These are phyloP conservation scores for Potamilus streckersoni DNA, from an alignment of 1,140 invertebrate species.

Conservation along the genomic window DNA sequence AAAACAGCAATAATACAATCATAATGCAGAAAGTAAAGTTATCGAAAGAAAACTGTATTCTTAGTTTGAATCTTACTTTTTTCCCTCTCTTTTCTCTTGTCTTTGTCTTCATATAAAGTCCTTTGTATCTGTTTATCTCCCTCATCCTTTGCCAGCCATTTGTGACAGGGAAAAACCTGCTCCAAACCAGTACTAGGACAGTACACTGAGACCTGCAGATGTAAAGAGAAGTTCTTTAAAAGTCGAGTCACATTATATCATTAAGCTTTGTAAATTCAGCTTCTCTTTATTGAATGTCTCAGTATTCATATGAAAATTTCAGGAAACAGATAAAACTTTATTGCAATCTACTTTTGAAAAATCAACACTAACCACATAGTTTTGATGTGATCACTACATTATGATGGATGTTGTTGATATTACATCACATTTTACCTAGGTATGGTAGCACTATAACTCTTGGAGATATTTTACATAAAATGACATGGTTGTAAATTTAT, in stretches of 20 bases:
- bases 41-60: too few species aligned
- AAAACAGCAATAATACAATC: too few species aligned
- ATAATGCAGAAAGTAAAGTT: too few species aligned
- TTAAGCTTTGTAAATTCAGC: neutral
- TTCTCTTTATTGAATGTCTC: neutral
- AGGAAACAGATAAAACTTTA: neutral
- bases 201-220: conserved; percentile 51
- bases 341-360: neutral
- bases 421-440: too few species aligned
- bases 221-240: too few species aligned
- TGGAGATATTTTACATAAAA: too few species aligned
- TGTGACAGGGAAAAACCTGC: conserved; percentile 64
- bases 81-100: conserved; percentile 56
- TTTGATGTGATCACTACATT: neutral
- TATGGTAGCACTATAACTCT: too few species aligned
- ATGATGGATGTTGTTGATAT: neutral
- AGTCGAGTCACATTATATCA: too few species aligned
- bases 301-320: neutral
- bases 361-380: neutral
- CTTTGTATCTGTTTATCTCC: conserved; percentile 64
- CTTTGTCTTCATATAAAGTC: conserved; percentile 60
- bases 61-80: conserved; percentile 49
- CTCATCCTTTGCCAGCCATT: conserved; percentile 66
- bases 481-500: too few species aligned
- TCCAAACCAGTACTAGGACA: conserved; percentile 64